A percentile compares a stretch with the other conserved stretches of the same genome.
phyloP scores from a whole-genome alignment of 2,888 invertebrate genomes.

The Emmelina monodactyla region DNA sequence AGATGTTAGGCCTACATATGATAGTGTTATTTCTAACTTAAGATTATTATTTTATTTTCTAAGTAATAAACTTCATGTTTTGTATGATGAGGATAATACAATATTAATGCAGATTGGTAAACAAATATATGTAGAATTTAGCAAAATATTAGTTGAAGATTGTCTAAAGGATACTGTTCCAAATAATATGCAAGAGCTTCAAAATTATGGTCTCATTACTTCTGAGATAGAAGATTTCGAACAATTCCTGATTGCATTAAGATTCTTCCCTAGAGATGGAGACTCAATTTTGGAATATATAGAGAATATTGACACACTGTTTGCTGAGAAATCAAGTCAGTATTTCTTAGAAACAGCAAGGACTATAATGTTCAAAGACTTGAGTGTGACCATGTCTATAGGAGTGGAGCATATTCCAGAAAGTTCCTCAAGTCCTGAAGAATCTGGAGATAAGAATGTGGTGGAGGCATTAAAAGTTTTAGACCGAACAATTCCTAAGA shows the following conservation, averaged over 20 bases:
- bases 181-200: constrained; percentile 73
- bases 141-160: constrained; percentile 72
- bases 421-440: constrained; percentile 10
- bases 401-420: constrained; percentile 52
- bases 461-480: constrained; percentile 47
- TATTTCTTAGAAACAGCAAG: constrained; percentile 74
- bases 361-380: constrained; percentile 79
- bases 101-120: constrained; percentile 66
- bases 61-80: constrained; percentile 58
- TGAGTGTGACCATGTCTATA: constrained; percentile 74
- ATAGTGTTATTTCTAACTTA: constrained; percentile 65
- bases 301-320: constrained; percentile 76
- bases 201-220: constrained; percentile 70
- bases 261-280: constrained; percentile 65
- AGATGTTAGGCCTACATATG: constrained; percentile 49
- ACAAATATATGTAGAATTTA: constrained; percentile 65
- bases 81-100: constrained; percentile 39
- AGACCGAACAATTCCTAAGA: constrained; percentile 46
- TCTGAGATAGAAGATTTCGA: constrained; percentile 73
- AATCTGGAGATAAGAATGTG: constrained; percentile 18
- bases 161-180: constrained; percentile 82
- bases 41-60: constrained; percentile 66
- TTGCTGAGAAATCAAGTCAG: constrained; percentile 78
- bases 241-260: constrained; percentile 62
- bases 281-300: constrained; percentile 73